phyloP scores from a whole-genome alignment of 92 coral and sea anemone genomes.

The Desmophyllum pertusum region DNA sequence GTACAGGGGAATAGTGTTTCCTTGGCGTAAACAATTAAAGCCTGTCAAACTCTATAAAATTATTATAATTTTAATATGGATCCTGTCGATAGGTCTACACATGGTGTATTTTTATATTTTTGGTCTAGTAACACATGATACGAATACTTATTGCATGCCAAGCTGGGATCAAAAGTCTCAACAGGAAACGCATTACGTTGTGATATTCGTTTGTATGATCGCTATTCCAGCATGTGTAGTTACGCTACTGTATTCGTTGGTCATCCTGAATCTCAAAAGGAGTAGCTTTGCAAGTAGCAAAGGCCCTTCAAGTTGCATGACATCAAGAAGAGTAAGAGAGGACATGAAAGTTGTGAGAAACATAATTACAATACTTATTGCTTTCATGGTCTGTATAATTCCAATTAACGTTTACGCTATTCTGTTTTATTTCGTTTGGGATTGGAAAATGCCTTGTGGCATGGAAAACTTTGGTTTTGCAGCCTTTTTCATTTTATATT shows the following conservation, averaged over 20 bases:
- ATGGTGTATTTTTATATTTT: slow-evolving; percentile 23
- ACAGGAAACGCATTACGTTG: neutral
- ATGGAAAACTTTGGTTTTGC: slow-evolving; percentile 40
- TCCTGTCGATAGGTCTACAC: slow-evolving; percentile 8
- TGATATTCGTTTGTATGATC: slow-evolving; percentile 22
- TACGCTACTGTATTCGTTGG: slow-evolving; percentile 22
- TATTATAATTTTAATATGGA: slow-evolving; percentile 37
- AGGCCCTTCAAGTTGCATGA: neutral
- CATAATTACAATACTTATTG: slow-evolving; percentile 33
- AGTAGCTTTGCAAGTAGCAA: neutral
- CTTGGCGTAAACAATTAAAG: neutral
- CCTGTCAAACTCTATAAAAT: slow-evolving; percentile 1
- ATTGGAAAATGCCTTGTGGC: slow-evolving; percentile 38
- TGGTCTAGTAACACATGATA: neutral
- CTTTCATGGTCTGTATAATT: slow-evolving; percentile 21
- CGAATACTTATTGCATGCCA: neutral
- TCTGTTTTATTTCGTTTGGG: slow-evolving; percentile 40
- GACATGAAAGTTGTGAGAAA: slow-evolving; percentile 40
- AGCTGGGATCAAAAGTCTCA: slow-evolving; percentile 32
- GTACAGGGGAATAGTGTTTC: slow-evolving; percentile 17
- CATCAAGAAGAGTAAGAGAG: slow-evolving; percentile 25
- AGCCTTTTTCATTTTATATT: slow-evolving; percentile 22
- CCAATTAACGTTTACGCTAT: slow-evolving; percentile 32
- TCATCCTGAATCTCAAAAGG: slow-evolving; percentile 18
- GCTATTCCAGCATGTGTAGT: slow-evolving; percentile 23